Conservation (phyloP, 1,140 invertebrate species). For the Chironomus tepperi region DNA sequence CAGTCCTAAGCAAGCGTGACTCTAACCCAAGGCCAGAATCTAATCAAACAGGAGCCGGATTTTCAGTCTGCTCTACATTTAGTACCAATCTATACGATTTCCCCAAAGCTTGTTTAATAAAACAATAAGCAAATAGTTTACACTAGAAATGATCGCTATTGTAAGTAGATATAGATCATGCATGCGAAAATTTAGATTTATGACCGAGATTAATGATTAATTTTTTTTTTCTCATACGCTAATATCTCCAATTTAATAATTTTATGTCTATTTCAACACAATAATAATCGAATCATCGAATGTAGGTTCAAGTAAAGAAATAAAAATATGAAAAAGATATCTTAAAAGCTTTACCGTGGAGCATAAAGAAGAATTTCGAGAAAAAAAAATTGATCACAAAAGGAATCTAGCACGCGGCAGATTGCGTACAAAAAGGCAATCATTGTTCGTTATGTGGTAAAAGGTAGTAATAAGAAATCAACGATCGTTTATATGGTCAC, state of each 20-base stretch:
- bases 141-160: too few species aligned
- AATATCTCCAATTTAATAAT: slow-evolving; percentile 9
- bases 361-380: neutral
- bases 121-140: too few species aligned
- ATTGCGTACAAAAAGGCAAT: neutral
- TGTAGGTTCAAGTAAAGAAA: neutral
- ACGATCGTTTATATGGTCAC: neutral
- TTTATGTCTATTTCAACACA: neutral
- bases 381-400: neutral
- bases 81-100: too few species aligned
- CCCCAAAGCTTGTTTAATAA: too few species aligned
- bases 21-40: too few species aligned
- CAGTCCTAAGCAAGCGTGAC: too few species aligned
- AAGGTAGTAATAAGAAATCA: neutral
- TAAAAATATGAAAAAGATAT: too few species aligned
- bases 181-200: neutral
- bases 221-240: neutral
- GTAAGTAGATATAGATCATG: too few species aligned
- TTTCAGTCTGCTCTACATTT: too few species aligned
- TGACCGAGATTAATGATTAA: slow-evolving; percentile 13
- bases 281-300: neutral
- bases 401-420: slow-evolving; percentile 18
- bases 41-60: too few species aligned
- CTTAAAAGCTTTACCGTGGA: neutral
- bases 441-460: neutral